Conservation (phyloP, 2,113 vertebrate species). For the Corvus cornix region DNA sequence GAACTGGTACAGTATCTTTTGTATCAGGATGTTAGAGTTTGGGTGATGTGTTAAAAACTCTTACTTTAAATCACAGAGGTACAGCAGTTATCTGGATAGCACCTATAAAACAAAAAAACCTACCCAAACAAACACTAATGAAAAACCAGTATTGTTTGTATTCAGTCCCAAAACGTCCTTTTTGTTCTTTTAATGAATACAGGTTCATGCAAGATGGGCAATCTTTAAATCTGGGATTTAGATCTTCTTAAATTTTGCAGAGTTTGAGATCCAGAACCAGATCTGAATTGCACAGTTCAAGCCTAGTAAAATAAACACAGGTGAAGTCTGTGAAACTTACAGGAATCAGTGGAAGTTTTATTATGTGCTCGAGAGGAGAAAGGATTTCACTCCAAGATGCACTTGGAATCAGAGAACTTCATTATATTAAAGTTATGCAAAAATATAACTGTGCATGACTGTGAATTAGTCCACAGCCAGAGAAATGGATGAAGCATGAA, state of each 20-base stretch:
- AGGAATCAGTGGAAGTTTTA: constrained; percentile 6
- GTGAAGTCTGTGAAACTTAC: neutral
- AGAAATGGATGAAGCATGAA: neutral
- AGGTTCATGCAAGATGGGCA: neutral
- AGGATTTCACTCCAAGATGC: neutral
- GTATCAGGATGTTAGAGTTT: neutral
- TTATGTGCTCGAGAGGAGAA: neutral
- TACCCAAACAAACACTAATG: neutral
- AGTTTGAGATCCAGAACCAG: neutral
- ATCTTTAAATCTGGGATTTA: neutral
- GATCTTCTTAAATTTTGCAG: neutral
- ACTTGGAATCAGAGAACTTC: neutral
- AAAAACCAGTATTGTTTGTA: neutral
- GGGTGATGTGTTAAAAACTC: neutral
- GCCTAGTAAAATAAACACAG: constrained; percentile 15
- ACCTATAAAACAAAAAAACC: neutral
- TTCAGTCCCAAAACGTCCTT: neutral
- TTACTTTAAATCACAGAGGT: neutral
- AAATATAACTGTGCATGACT: neutral
- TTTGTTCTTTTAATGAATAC: neutral
- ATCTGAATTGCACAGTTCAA: neutral
- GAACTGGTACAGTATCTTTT: neutral
- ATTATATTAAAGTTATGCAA: neutral
- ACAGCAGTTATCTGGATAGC: neutral
- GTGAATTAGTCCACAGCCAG: neutral